These are phyloP conservation scores for Araneus ventricosus DNA, from an alignment of 1,140 invertebrate genomes.

Conservation along the genomic window DNA sequence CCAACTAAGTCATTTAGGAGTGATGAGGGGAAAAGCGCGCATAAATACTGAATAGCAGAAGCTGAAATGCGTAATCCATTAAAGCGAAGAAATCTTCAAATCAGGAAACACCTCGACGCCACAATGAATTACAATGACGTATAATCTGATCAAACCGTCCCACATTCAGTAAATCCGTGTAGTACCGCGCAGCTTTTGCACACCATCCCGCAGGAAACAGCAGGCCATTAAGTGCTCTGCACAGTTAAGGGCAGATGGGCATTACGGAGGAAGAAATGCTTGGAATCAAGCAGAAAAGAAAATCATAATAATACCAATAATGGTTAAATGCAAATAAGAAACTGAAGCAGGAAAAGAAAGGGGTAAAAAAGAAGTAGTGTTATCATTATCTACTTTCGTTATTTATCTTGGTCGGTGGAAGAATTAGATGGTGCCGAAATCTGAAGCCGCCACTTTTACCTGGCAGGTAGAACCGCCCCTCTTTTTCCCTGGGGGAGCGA, in stretches of 20 bases:
- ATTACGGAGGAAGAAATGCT: neutral
- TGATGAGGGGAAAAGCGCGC: neutral
- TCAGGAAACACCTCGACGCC: constrained; percentile 26
- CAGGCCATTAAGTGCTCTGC: neutral
- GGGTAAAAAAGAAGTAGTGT: neutral
- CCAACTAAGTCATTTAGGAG: neutral
- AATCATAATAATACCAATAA: constrained; percentile 6
- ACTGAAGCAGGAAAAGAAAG: neutral
- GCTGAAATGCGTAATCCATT: constrained; percentile 9
- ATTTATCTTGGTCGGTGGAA: constrained; percentile 1
- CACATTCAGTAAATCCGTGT: neutral
- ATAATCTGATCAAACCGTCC: constrained; percentile 2
- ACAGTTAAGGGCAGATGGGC: neutral
- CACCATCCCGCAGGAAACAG: neutral
- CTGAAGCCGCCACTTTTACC: constrained; percentile 35
- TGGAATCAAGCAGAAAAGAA: neutral
- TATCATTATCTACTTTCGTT: constrained; percentile 34
- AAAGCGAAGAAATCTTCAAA: constrained; percentile 11
- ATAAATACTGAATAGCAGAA: neutral
- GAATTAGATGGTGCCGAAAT: constrained; percentile 29
- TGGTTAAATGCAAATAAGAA: constrained; percentile 36
- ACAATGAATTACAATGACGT: constrained; percentile 24
- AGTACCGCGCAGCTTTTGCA: neutral
- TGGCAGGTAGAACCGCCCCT: constrained; percentile 18
- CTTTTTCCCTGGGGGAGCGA: constrained; percentile 21